Conservation (phyloP, 2,888 invertebrate species). For the Cylloceria caligata region DNA sequence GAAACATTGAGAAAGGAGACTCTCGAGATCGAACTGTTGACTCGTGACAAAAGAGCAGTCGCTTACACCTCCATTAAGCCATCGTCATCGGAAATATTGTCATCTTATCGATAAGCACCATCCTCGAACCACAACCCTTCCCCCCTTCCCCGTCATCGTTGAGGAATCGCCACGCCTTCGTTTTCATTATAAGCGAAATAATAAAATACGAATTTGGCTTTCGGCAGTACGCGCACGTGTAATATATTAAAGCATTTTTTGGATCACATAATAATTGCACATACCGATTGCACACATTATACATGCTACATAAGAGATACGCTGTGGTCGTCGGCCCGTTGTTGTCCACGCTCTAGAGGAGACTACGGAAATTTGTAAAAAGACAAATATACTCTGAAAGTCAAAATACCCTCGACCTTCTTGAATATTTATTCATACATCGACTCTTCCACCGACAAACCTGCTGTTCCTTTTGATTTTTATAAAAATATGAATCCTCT, state of each 20-base stretch:
- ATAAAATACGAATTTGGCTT: constrained; percentile 67
- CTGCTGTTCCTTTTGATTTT: background rate
- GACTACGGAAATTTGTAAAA: constrained; percentile 69
- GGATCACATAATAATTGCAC: constrained; percentile 63
- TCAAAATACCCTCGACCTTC: constrained; percentile 44
- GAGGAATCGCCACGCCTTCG: constrained; percentile 61
- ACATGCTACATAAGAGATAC: constrained; percentile 65
- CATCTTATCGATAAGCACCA: constrained; percentile 58
- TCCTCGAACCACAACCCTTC: constrained; percentile 1
- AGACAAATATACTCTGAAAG: constrained; percentile 66
- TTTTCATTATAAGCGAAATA: constrained; percentile 62
- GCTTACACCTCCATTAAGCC: constrained; percentile 44
- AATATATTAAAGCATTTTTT: constrained; percentile 76
- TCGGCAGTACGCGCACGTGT: constrained; percentile 74
- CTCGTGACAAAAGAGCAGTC: constrained; percentile 36
- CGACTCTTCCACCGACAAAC: background rate
- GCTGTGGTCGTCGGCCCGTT: constrained; percentile 64
- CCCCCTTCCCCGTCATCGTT: constrained; percentile 53
- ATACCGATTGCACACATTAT: constrained; percentile 64
- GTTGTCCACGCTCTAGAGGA: constrained; percentile 67
- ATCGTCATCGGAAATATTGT: constrained; percentile 55
- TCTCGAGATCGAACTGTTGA: constrained; percentile 50
- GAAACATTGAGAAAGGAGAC: constrained; percentile 39
- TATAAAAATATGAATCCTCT: no score
- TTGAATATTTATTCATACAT: constrained; percentile 18